These are phyloP conservation scores for Formicarius rufipectus DNA, from an alignment of 2,113 vertebrate species.

Conservation along the genomic window DNA sequence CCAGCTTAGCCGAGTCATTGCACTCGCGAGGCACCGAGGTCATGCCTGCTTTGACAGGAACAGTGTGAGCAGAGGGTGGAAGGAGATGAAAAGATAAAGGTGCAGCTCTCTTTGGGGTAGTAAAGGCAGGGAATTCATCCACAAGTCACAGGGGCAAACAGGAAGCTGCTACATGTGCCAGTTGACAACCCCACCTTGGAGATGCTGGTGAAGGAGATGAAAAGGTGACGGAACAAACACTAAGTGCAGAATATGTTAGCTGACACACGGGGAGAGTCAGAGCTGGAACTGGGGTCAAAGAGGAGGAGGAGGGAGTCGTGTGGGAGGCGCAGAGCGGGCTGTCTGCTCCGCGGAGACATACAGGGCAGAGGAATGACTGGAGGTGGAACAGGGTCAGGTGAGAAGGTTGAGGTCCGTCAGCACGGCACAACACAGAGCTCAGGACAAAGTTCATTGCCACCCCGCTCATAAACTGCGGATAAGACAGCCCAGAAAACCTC, in stretches of 20 bases:
- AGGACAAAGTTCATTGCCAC: background rate
- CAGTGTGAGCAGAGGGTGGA: background rate
- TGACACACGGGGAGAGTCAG: background rate
- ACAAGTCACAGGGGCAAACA: background rate
- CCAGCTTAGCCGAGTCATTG: background rate
- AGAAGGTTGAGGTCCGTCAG: background rate
- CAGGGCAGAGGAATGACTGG: background rate
- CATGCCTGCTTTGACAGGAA: background rate
- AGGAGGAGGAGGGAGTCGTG: background rate
- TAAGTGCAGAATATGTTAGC: background rate
- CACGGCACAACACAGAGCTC: background rate
- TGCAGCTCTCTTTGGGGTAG: background rate
- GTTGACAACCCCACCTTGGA: background rate
- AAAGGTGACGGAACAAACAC: background rate
- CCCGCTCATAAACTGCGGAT: fast-evolving
- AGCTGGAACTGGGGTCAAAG: background rate
- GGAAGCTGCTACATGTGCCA: background rate
- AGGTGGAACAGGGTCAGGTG: background rate
- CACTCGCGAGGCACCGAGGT: background rate
- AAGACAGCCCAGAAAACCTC: background rate
- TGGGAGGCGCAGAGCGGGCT: fast-evolving
- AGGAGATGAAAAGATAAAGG: background rate
- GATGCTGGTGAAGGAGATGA: background rate
- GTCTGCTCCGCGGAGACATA: background rate
- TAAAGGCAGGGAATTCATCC: background rate